phyloP scores from a whole-genome alignment of 2,113 vertebrate genomes.

The Tretioscincus oriximinensis region DNA sequence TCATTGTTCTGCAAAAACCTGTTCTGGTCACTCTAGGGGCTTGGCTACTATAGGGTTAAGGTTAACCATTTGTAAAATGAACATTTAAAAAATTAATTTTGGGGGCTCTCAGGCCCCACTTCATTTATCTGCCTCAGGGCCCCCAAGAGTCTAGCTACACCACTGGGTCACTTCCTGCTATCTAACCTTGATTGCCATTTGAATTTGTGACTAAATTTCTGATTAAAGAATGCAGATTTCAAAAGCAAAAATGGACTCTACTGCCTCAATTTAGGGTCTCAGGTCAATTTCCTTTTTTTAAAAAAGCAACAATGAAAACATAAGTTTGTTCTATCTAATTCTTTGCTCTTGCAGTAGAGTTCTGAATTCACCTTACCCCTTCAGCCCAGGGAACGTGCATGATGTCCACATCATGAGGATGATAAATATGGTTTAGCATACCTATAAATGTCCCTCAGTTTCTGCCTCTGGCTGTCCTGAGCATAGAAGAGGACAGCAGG shows the following conservation, averaged over 20 bases:
- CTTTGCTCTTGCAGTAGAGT: not conserved
- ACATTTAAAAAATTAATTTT: too few species aligned
- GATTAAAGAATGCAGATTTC: not conserved
- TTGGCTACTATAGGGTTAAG: too few species aligned
- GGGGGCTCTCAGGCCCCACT: too few species aligned
- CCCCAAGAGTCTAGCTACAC: too few species aligned
- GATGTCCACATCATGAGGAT: not conserved
- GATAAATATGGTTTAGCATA: not conserved
- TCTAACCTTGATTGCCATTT: not conserved
- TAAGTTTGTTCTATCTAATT: not conserved
- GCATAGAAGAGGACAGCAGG: not conserved
- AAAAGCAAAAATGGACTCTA: not conserved
- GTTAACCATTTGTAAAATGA: too few species aligned
- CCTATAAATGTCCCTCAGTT: not conserved
- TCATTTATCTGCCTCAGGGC: too few species aligned
- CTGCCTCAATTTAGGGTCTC: not conserved
- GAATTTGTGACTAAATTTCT: not conserved
- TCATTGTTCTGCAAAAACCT: not conserved
- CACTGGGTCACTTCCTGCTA: not conserved
- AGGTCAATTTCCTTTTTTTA: not conserved
- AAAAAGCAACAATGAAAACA: not conserved
- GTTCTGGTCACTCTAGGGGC: not conserved
- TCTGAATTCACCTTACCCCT: not conserved
- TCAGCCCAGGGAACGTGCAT: not conserved
- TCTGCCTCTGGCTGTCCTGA: not conserved